Percentiles rank a stretch among this genome's conserved stretches.
These are phyloP conservation scores for Spodoptera exigua DNA, from an alignment of 2,888 invertebrate species.

Conservation along the genomic window DNA sequence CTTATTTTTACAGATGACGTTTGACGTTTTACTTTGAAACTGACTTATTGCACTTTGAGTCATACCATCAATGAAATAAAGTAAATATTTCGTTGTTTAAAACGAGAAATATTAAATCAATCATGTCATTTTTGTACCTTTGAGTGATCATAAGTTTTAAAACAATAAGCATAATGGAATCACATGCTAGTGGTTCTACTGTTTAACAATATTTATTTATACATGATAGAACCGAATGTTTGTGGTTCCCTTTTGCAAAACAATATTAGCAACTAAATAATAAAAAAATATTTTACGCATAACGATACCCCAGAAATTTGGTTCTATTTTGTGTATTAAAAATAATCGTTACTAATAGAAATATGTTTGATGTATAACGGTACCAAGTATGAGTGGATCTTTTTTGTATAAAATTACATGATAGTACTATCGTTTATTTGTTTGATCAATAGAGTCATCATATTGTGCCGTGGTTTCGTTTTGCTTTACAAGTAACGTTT, in stretches of 20 bases:
- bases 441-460: slow-evolving; percentile 21
- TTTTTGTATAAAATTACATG: slow-evolving; percentile 29
- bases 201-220: slow-evolving; percentile 35
- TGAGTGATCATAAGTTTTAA: slow-evolving; percentile 18
- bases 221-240: slow-evolving; percentile 41
- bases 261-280: slow-evolving; percentile 23
- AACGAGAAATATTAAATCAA: slow-evolving; percentile 4
- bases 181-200: slow-evolving; percentile 34
- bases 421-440: slow-evolving; percentile 24
- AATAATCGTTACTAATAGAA: slow-evolving; percentile 21
- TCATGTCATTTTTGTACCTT: slow-evolving; percentile 13
- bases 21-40: slow-evolving; percentile 19
- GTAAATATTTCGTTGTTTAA: slow-evolving; percentile 22
- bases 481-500: slow-evolving; percentile 21
- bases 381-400: slow-evolving; percentile 26
- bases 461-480: slow-evolving; percentile 21
- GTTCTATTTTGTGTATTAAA: slow-evolving; percentile 23
- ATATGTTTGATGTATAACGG: slow-evolving; percentile 23
- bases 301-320: slow-evolving; percentile 17
- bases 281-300: slow-evolving; percentile 24
- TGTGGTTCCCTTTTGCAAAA: slow-evolving; percentile 20
- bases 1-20: slow-evolving; percentile 17
- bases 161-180: slow-evolving; percentile 31
- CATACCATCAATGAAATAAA: slow-evolving; percentile 15
- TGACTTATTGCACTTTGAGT: slow-evolving; percentile 23